A percentile compares a stretch with the other conserved stretches of the same genome.
Conservation (phyloP, 2,113 vertebrate species). For the Antidorcas marsupialis region DNA sequence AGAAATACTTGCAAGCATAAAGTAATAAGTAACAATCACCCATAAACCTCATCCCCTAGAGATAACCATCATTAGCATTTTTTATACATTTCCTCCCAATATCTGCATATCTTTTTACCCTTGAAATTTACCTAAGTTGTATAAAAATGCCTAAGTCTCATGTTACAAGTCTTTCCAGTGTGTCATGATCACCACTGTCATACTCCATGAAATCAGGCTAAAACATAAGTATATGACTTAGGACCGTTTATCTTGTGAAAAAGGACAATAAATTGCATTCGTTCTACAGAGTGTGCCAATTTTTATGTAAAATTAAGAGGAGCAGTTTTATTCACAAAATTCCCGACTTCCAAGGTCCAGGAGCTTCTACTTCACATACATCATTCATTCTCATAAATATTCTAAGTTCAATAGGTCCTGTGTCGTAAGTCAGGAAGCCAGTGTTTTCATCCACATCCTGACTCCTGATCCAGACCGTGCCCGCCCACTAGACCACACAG, state of each 20-base stretch:
- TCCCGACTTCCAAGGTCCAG: not conserved
- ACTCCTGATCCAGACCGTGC: not conserved
- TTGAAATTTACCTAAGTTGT: not conserved
- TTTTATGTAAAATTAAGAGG: not conserved
- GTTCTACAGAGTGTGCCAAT: not conserved
- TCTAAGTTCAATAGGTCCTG: not conserved
- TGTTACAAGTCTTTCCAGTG: not conserved
- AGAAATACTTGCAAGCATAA: not conserved
- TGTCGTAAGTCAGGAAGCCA: not conserved
- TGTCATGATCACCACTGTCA: too few relatives aligned
- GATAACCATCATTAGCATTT: not conserved
- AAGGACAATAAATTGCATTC: not conserved
- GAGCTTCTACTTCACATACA: not conserved
- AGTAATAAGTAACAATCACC: not conserved
- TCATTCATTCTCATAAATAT: not conserved
- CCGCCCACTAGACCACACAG: not conserved
- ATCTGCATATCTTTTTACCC: not conserved
- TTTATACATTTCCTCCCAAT: not conserved
- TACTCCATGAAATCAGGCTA: not conserved
- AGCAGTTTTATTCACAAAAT: not conserved
- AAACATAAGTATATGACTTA: not conserved
- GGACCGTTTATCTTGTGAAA: not conserved
- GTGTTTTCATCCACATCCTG: not conserved
- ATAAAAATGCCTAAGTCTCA: not conserved
- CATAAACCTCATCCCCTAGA: not conserved